Evolutionary conservation across 2,797 vertebrate genomes (phyloP), one percentile per base, ranked within the genome.

Genomic region (Prunella strophiata): DNA sequence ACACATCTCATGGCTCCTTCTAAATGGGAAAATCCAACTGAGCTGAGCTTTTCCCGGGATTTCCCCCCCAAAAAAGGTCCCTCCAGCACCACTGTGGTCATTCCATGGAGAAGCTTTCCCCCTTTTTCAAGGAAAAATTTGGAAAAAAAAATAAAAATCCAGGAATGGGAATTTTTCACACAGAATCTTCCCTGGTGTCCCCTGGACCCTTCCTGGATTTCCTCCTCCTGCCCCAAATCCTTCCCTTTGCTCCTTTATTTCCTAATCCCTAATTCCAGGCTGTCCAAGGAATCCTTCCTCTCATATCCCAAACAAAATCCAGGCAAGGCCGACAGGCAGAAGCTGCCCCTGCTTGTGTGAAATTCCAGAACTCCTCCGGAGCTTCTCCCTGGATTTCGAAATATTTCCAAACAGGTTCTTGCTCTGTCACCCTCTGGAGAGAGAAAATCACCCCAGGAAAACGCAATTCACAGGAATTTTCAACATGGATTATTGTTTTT

Each of bases 291-390:
- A 61, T 26, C 13, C 7, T 47, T 50, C 32, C 40, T 7, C 71
- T 57, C 47, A 0, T 9, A 12, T 30, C 26, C 45, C 75, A 32
- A 10, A 61, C 36, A 45, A 48, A 17, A 11, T 13, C 9, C 26
- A 6, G 75, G 75, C 5, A 52, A 43, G 32, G 54, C 57, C 1
- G 2, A 34, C 10, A 14, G 87, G 27, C 40, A 78, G 88, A 87
- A 76, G 88, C 88, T 88, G 92, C 23, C 88, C 65, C 93, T 84
- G 77, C 94, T 55, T 5, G 85, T 15, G 82, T 66, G 36, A 52
- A 75, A 94, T 67, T 58, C 94, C 81, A 38, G 4, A 29, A 65
- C 79, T 63, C 83, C 86, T 51, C 4, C 6, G 0, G 54, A 77
- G 88, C 71, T 75, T 71, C 94, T 68, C 81, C 87, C 71, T 13